A percentile compares a stretch with the other conserved stretches of the same genome.
Evolutionary conservation across 2,888 invertebrate species (phyloP).

Genomic region (Plebejus melissa): DNA sequence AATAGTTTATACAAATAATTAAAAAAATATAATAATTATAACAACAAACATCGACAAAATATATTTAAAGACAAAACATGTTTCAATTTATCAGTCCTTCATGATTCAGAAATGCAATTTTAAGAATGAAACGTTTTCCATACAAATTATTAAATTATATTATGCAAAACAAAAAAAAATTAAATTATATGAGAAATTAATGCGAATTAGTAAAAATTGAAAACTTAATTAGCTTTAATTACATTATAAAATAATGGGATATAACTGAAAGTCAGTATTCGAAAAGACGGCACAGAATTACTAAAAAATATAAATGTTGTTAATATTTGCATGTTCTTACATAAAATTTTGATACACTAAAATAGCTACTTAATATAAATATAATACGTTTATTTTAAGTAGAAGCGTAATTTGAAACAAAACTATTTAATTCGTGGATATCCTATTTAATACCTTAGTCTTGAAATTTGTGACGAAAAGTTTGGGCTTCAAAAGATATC

Average conservation of each 20-base stretch:
- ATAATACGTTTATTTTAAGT: conserved; percentile 75
- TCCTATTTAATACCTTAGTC: conserved; percentile 40
- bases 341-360: conserved; percentile 66
- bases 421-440: conserved; percentile 51
- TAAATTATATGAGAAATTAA: conserved; percentile 41
- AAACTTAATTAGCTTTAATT: conserved; percentile 59
- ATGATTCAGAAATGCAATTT: conserved; percentile 77
- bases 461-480: conserved; percentile 36
- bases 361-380: conserved; percentile 71
- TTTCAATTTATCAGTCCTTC: conserved; percentile 75
- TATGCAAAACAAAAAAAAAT: conserved; percentile 65
- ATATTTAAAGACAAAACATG: conserved; percentile 78
- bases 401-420: conserved; percentile 72
- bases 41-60: conserved; percentile 81
- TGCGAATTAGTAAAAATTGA: conserved; percentile 44
- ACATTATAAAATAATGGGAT: conserved; percentile 52
- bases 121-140: conserved; percentile 67
- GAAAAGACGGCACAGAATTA: conserved; percentile 44
- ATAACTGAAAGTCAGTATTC: conserved; percentile 46
- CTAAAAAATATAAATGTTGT: conserved; percentile 53
- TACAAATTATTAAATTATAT: conserved; percentile 63
- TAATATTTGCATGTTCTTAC: conserved; percentile 71
- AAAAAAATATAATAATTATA: conserved; percentile 82
- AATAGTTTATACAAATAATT: conserved; percentile 85
- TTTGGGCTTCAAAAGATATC: conserved; percentile 31